Base-by-base conservation (phyloP, 2,113 vertebrate genomes). In the Anoplopoma fimbria region DNA sequence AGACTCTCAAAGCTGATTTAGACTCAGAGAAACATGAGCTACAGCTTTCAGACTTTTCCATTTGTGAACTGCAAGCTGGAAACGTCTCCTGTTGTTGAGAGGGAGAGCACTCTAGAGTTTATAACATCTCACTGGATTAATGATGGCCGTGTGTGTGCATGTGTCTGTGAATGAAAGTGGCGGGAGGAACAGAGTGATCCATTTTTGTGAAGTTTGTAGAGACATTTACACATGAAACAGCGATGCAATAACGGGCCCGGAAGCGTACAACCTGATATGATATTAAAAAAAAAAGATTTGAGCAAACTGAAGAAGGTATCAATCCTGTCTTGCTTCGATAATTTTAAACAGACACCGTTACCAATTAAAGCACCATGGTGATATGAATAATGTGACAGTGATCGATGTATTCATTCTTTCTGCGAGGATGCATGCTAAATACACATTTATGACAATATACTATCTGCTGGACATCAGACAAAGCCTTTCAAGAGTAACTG, bases 161-260 rank as follows among this genome's bases (percentile, higher is more conserved):
- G 69, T 33, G 40, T 69, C 15, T 75, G 47, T 75, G 60, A 77
- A 79, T 69, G n/a, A 62, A 67, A 60, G 53, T 6, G 62, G 58
- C 19, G 15, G 33, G 14, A 2, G 23, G 69, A 80, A 83, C 65
- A 62, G 49, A 23, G 19, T 17, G 65, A 81, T 75, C 67, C 65
- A 38, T 58, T 71, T 75, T 65, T 33, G 67, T 42, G 42, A 62
- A 10, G 29, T 55, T 68, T 62, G 33, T 12, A 69, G 47, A 6
- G 55, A 23, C n/a, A 63, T 61, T 62, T 67, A 75, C 8, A 78
- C 61, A 61, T 77, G 25, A 85, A 83, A 82, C 42, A 9, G 8
- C 49, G 4, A 51, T 4, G 9, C 21, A 51, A 13, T 57, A 14
- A 19, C 9, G 36, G 19, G 19, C 33, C 19, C 60, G 36, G 60